A percentile compares a stretch with the other conserved stretches of the same genome.
These are phyloP conservation scores for Leptoteleia sp. DNA, from an alignment of 1,140 invertebrate species.

Conservation along the genomic window DNA sequence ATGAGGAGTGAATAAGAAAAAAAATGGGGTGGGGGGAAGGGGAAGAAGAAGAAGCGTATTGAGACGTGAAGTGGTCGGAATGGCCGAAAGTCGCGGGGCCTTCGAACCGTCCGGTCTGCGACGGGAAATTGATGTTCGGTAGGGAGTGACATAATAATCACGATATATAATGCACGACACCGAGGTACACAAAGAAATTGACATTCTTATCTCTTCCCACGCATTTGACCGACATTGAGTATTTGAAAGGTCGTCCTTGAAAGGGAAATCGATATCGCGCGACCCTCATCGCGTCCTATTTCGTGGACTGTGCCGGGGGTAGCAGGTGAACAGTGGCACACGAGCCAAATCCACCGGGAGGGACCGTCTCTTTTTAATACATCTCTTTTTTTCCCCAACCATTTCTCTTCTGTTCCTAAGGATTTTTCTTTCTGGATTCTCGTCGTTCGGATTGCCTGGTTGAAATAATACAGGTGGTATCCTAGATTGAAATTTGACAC, in stretches of 20 bases:
- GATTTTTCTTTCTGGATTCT: no score
- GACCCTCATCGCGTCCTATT: slow-evolving; percentile 64
- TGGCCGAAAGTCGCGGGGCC: slow-evolving; percentile 13
- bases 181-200: slow-evolving; percentile 24
- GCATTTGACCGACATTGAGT: slow-evolving; percentile 56
- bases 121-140: slow-evolving; percentile 14
- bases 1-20: no score
- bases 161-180: slow-evolving; percentile 26
- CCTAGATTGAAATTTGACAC: no score
- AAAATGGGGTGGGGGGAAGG: not conserved
- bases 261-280: slow-evolving; percentile 65
- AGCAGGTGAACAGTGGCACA: slow-evolving; percentile 40
- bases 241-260: slow-evolving; percentile 64
- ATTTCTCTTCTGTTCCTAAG: no score
- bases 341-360: slow-evolving; percentile 1
- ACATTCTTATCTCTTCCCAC: slow-evolving; percentile 54
- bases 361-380: not conserved
- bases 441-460: no score
- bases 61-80: not conserved
- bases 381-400: no score
- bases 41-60: not conserved
- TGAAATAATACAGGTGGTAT: no score
- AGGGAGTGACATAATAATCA: slow-evolving; percentile 26
- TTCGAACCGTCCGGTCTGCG: slow-evolving; percentile 2
- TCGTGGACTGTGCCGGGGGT: slow-evolving; percentile 39